These are phyloP conservation scores for Acanthochromis polyacanthus DNA, from an alignment of 2,113 vertebrate genomes.

Conservation along the genomic window DNA sequence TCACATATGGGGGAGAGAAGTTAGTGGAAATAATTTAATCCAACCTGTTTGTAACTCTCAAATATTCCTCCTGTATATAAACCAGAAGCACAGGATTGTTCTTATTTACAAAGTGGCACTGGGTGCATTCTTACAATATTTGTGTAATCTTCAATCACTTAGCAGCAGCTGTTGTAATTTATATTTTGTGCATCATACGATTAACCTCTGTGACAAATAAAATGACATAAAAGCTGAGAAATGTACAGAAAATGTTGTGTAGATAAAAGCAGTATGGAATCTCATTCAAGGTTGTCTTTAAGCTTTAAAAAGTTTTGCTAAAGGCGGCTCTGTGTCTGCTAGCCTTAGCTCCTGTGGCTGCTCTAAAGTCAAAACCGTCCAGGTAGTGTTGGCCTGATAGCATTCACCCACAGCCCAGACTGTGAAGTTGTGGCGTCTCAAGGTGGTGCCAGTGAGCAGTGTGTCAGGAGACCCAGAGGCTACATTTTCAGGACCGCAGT, in stretches of 20 bases:
- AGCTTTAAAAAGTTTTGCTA: neutral
- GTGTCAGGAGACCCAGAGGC: too few relatives aligned
- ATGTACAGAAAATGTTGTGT: slow-evolving; percentile 13
- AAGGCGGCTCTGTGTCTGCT: neutral
- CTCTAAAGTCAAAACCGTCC: slow-evolving; percentile 15
- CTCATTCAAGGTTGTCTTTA: slow-evolving; percentile 11
- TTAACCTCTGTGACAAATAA: neutral
- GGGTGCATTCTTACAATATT: too few relatives aligned
- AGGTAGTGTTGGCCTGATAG: neutral
- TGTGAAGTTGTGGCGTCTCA: slow-evolving; percentile 55
- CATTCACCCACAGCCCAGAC: slow-evolving; percentile 3
- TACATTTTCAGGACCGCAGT: too few relatives aligned
- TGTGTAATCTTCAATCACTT: too few relatives aligned
- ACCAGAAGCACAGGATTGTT: too few relatives aligned
- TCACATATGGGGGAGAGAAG: too few relatives aligned
- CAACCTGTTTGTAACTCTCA: too few relatives aligned
- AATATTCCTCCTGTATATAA: too few relatives aligned
- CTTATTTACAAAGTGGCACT: too few relatives aligned
- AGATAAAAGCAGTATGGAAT: slow-evolving; percentile 13
- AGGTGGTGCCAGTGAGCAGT: slow-evolving; percentile 31
- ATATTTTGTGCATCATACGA: neutral
- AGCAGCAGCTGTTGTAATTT: neutral
- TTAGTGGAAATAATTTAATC: too few relatives aligned
- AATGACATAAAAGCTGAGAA: slow-evolving; percentile 7
- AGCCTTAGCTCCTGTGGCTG: slow-evolving; percentile 24